Evolutionary conservation across 2,797 vertebrate genomes (phyloP), one percentile per base, ranked within the genome.

Genomic region (Dicrostonyx torquatus): DNA sequence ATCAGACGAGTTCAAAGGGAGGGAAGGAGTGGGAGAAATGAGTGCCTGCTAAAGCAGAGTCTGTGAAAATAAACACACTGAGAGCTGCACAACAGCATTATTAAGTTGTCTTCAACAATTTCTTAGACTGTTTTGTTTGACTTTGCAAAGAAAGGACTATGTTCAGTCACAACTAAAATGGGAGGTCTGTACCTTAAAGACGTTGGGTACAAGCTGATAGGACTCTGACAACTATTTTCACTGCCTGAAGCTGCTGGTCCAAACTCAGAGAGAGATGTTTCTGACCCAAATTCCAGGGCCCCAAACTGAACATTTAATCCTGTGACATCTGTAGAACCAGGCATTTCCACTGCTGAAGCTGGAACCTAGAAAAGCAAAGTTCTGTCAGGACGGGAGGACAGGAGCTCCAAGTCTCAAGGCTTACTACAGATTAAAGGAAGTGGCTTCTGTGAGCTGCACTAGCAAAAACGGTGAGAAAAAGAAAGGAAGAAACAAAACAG

Each of bases 291-390:
- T 97, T 99, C 99, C 86, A 99, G 97, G 45, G 99, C 99, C 75
- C 99, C 99, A 96, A 99, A 99, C 97, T 99, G 99, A 96, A 99
- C 99, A 97, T 99, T 99, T 91, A 99, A 98, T 55, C 99, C 99
- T 0, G 99, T 99, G 87, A 99, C 94, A 17, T 99, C 99, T 24
- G 99, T 98, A 20, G 99, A 99, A 91, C 99, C 99, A 18, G 99
- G 99, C 99, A 99, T 99, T 98, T 99, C 99, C 94, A 99, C 99
- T 6, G 99, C 99, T 50, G 99, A 99, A 62, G 99, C 98, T 64
- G 99, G 99, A 97, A 99, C 99, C 99, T 99, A 97, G 90, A 97
- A 83, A 88, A 92, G 64, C 89, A 96, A 93, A 76, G 20, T 6
- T 75, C 78, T 7, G 29, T 97, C 45, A 95, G 60, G 4, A 70